Evolutionary conservation across 2,113 vertebrate genomes (phyloP), one percentile per base, ranked within the genome.

Genomic region (Nerophis ophidion): DNA sequence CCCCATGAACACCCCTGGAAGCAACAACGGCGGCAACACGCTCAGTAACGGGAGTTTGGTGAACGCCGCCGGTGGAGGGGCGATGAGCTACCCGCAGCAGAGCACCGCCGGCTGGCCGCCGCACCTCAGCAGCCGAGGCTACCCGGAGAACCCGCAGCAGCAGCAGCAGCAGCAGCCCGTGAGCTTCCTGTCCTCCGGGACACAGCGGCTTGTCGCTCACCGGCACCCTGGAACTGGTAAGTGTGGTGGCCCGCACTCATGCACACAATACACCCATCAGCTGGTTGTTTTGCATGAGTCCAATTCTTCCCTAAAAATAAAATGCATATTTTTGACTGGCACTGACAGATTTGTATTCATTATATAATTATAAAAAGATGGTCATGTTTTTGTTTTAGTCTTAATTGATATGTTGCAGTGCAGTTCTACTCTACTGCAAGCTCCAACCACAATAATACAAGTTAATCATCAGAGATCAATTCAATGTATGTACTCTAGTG

Each of bases 181-280:
- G 68, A 74, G 78, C 83, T 88, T 87, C 82, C 85, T 90, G 71
- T 75, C 88, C 14, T 68, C 84, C 5, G 84, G 85, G 62, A 63
- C 81, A 35, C 87, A 86, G 66, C 86, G 89, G 60, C 87, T 86
- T 61, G 89, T 87, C 75, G 73, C 81, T 33, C 87, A 88, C 76
- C 84, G 90, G 68, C 88, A 89, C 72, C 81, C 84, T 3, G 88
- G 88, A 53, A 82, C 87, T 70, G 90, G 90, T 91, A 82, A 86
- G 85, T 38, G 40, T 68, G 73, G 40, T 68, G 73, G 79, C 72
- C 77, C 65, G 52, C 55, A 62, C 26, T 51, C 36, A 76, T 80
- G 59, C 59, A 11, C 40, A 5, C 63, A 57, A 62, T 60, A 61
- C 64, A 70, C 56, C 54, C 48, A 53, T 42, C 6, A 13, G 11